phyloP scores from a whole-genome alignment of 2,888 invertebrate species.

The Dione vanillae region DNA sequence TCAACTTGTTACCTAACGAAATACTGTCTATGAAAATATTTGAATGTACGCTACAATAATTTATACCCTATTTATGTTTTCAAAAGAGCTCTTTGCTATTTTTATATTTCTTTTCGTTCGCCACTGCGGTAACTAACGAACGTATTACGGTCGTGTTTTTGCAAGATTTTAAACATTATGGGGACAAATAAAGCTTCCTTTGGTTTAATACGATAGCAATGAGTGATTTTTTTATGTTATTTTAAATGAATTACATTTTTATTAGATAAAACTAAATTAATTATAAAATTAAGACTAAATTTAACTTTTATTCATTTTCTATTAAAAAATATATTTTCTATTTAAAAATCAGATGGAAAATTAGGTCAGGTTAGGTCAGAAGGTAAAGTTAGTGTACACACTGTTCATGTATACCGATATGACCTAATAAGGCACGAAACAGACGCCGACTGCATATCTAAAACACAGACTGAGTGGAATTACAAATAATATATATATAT shows the following conservation, averaged over 20 bases:
- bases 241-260: background rate
- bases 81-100: constrained; percentile 29
- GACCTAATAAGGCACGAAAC: constrained; percentile 26
- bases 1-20: constrained; percentile 38
- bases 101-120: constrained; percentile 32
- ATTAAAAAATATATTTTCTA: constrained; percentile 7
- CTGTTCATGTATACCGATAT: constrained; percentile 29
- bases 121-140: constrained; percentile 34
- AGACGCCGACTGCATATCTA: constrained; percentile 14
- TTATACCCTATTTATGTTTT: constrained; percentile 36
- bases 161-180: constrained; percentile 14
- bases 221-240: background rate
- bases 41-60: constrained; percentile 36
- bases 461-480: constrained; percentile 1
- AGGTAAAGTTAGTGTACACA: constrained; percentile 29
- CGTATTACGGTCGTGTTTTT: constrained; percentile 33
- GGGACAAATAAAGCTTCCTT: background rate
- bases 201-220: background rate
- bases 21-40: constrained; percentile 31
- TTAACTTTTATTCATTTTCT: background rate
- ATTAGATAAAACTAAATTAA: background rate
- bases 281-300: background rate
- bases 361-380: constrained; percentile 22
- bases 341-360: constrained; percentile 19
- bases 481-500: background rate